Conservation (phyloP, 2,113 vertebrate species). For the Erythrolamprus reginae region DNA sequence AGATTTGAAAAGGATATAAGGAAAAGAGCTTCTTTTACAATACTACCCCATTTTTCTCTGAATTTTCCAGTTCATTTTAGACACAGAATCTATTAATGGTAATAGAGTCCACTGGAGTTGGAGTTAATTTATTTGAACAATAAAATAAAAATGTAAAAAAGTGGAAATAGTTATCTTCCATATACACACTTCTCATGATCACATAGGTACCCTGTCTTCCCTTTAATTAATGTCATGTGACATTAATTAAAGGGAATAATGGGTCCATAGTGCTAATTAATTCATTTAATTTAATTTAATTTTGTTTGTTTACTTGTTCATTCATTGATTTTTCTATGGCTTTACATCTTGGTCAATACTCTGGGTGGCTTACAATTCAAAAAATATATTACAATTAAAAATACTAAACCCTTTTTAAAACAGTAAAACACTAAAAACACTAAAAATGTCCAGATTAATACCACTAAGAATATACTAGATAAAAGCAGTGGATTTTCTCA, state of each 20-base stretch:
- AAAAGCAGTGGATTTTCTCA: not conserved
- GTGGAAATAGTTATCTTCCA: not conserved
- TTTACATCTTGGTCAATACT: not conserved
- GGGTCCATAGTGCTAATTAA: not conserved
- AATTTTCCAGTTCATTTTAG: not conserved
- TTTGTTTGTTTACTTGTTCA: not conserved
- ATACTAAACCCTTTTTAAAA: not conserved
- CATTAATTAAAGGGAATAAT: not conserved
- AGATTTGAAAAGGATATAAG: too few species aligned
- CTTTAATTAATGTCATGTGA: not conserved
- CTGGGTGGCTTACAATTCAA: not conserved
- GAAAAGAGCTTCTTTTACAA: not conserved
- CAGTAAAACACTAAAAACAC: not conserved
- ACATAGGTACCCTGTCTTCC: not conserved
- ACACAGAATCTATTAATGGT: not conserved
- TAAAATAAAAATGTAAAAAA: not conserved
- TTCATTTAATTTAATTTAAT: not conserved
- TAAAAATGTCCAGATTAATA: not conserved
- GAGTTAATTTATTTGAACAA: too few species aligned
- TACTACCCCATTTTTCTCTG: not conserved
- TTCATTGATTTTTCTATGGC: not conserved
- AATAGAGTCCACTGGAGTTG: not conserved
- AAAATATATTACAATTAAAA: not conserved
- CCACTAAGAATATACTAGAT: not conserved
- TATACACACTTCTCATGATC: not conserved